Percentiles rank a stretch among this genome's conserved stretches.
phyloP scores from a whole-genome alignment of 2,113 vertebrate species.

The Pristiophorus japonicus region DNA sequence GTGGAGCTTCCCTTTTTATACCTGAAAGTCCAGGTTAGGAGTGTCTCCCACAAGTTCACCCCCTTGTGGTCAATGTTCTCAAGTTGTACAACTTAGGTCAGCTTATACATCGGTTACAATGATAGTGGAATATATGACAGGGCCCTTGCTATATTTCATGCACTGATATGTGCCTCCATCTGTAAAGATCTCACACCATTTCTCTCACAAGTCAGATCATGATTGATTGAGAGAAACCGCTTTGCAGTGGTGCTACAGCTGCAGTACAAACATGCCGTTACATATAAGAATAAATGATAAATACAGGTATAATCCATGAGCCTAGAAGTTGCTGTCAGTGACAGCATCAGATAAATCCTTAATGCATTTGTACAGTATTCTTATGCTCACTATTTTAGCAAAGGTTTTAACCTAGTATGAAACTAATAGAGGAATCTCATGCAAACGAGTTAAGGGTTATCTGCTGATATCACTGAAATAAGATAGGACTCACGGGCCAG shows the following conservation, averaged over 20 bases:
- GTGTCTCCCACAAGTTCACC: no score
- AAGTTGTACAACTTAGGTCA: no score
- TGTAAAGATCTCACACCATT: background rate
- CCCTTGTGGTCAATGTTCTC: no score
- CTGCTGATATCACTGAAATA: background rate
- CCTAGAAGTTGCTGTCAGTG: background rate
- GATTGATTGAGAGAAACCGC: background rate
- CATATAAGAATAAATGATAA: background rate
- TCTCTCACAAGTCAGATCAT: background rate
- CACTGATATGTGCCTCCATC: background rate
- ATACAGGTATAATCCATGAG: background rate
- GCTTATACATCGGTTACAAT: no score
- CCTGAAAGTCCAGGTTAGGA: no score
- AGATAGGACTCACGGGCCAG: no score
- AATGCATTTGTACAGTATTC: background rate
- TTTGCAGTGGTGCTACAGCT: background rate
- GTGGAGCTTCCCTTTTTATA: no score
- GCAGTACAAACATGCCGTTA: background rate
- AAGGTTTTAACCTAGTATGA: background rate
- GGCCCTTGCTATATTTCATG: background rate
- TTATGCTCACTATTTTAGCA: background rate
- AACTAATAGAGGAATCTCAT: background rate
- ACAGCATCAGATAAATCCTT: background rate
- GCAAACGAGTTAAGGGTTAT: background rate
- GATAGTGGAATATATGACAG: no score